These are phyloP conservation scores for Oryzaephilus surinamensis DNA, from an alignment of 1,140 invertebrate genomes.

Conservation along the genomic window DNA sequence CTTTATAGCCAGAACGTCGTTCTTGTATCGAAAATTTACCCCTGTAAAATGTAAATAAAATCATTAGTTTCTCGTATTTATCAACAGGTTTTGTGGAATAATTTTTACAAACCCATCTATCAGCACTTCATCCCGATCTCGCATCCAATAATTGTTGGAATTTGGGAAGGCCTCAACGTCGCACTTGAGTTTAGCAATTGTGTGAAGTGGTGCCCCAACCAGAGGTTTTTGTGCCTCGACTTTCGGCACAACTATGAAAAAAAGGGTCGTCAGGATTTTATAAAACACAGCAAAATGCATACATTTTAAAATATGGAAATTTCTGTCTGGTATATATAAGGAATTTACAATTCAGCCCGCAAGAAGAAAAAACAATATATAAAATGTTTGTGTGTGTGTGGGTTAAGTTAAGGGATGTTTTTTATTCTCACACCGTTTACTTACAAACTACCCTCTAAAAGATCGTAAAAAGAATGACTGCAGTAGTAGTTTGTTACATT, in stretches of 20 bases:
- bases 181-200: conserved; percentile 40
- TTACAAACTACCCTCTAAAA: too few species aligned
- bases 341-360: too few species aligned
- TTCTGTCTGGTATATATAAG: too few species aligned
- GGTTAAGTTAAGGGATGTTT: too few species aligned
- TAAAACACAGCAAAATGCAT: too few species aligned
- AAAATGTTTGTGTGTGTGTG: too few species aligned
- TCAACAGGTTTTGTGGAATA: background rate
- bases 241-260: conserved; percentile 39
- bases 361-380: too few species aligned
- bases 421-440: too few species aligned
- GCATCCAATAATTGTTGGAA: conserved; percentile 43
- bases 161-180: conserved; percentile 42
- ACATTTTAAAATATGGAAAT: too few species aligned
- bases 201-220: conserved; percentile 40
- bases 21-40: conserved; percentile 46
- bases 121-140: conserved; percentile 42
- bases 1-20: conserved; percentile 44
- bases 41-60: conserved; percentile 31
- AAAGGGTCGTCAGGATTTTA: background rate
- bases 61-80: too few species aligned
- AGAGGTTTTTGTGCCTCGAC: conserved; percentile 40
- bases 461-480: too few species aligned
- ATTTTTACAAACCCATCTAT: conserved; percentile 35
- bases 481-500: too few species aligned